These are phyloP conservation scores for Aegotheles bennettii DNA, from an alignment of 2,113 vertebrate genomes.

Conservation along the genomic window DNA sequence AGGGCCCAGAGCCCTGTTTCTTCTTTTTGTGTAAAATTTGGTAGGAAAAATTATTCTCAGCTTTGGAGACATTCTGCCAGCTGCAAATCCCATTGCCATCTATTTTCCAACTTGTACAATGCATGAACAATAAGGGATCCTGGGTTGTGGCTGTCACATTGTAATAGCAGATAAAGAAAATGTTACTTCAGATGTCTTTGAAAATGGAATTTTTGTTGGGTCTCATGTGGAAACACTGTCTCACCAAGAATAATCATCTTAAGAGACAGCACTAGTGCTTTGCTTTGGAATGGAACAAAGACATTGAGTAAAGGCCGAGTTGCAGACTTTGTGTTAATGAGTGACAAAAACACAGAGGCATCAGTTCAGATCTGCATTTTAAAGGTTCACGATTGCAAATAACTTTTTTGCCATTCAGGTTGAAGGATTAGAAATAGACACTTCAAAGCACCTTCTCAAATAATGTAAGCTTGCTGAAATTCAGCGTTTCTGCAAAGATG, in stretches of 20 bases:
- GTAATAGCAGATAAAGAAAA: constrained; percentile 1
- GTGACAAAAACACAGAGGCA: not conserved
- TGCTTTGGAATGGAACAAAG: not conserved
- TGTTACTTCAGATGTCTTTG: not conserved
- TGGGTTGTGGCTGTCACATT: not conserved
- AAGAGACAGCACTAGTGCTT: not conserved
- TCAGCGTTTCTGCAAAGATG: not conserved
- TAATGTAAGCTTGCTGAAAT: not conserved
- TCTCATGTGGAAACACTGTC: not conserved
- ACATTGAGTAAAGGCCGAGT: not conserved
- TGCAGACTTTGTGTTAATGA: not conserved
- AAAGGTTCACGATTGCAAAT: not conserved
- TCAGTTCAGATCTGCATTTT: not conserved
- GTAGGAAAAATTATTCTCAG: constrained; percentile 13
- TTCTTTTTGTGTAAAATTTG: constrained; percentile 26
- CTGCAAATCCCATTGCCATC: not conserved
- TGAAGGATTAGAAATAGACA: not conserved
- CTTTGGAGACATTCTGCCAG: constrained; percentile 17
- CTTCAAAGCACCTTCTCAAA: not conserved
- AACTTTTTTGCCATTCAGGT: not conserved
- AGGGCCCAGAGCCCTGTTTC: not conserved
- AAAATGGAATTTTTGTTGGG: not conserved
- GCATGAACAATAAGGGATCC: not conserved
- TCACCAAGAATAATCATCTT: not conserved
- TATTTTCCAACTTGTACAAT: not conserved